Evolutionary conservation across 2,113 vertebrate species (phyloP).

Genomic region (Microtus ochrogaster): DNA sequence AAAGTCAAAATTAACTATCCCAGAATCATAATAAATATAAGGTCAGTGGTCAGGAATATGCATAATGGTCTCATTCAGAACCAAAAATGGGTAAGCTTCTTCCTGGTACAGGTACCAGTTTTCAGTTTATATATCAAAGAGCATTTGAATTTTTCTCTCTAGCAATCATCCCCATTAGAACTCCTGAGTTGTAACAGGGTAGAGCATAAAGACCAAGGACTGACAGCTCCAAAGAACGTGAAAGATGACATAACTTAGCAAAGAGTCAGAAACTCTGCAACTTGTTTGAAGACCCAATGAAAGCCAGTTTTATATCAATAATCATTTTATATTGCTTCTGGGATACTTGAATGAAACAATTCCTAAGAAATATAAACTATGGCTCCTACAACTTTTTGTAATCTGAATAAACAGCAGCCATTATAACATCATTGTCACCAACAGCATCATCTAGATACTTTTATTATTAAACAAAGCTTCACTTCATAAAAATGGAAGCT

Average conservation of each 20-base stretch:
- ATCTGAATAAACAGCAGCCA: constrained; percentile 24
- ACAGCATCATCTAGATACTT: neutral
- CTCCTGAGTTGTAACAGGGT: neutral
- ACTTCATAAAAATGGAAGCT: constrained; percentile 5
- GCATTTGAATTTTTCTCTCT: constrained; percentile 27
- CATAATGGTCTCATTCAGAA: constrained; percentile 36
- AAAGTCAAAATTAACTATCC: neutral
- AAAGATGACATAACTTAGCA: neutral
- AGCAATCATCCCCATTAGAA: neutral
- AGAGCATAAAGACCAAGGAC: constrained; percentile 22
- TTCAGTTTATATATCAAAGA: constrained; percentile 38
- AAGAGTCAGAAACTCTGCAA: neutral
- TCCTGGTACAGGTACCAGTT: neutral
- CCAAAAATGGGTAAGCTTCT: constrained; percentile 16
- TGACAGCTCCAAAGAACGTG: neutral
- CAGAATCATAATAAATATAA: neutral
- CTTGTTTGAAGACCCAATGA: neutral
- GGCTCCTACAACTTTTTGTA: neutral
- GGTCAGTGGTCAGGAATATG: neutral
- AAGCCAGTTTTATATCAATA: constrained; percentile 45
- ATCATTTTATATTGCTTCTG: neutral
- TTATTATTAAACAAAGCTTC: constrained; percentile 47
- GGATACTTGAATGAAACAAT: constrained; percentile 4
- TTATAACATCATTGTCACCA: neutral
- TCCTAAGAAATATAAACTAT: constrained; percentile 15